Evolutionary conservation across 1,140 invertebrate genomes (phyloP).

Genomic region (Gryon sp.): DNA sequence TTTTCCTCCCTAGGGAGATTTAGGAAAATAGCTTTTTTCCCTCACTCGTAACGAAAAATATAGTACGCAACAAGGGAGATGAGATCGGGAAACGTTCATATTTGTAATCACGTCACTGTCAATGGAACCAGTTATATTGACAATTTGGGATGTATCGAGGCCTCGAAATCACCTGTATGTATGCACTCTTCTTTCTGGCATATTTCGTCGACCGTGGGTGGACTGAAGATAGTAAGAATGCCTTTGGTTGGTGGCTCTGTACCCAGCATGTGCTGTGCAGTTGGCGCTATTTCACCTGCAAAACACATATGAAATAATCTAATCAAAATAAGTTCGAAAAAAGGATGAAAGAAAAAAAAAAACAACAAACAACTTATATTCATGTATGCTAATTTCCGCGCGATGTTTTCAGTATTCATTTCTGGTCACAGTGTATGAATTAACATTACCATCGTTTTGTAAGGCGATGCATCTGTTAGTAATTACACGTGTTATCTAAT

Average conservation of each 20-base stretch:
- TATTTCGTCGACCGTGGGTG: constrained; percentile 7
- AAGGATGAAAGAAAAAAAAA: no score
- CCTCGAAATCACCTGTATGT: constrained; percentile 56
- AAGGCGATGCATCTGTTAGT: constrained; percentile 1
- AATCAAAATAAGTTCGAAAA: neutral
- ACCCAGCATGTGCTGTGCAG: neutral
- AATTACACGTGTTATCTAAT: constrained; percentile 1
- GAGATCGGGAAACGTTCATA: no score
- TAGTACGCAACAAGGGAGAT: no score
- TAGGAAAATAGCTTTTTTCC: no score
- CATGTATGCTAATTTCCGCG: neutral
- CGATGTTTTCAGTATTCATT: no score
- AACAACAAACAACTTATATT: no score
- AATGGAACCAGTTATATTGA: neutral
- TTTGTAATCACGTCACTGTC: no score
- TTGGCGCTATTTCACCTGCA: neutral
- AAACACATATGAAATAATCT: constrained; percentile 8
- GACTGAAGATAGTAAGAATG: constrained; percentile 3
- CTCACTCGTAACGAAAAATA: no score
- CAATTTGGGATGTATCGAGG: neutral
- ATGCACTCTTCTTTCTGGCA: constrained; percentile 56
- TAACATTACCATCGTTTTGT: neutral
- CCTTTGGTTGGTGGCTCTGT: neutral
- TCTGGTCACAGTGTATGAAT: no score
- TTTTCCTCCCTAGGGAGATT: no score